A percentile compares a stretch with the other conserved stretches of the same genome.
These are phyloP conservation scores for Pomacea maculata DNA, from an alignment of 1,140 invertebrate species.

Conservation along the genomic window DNA sequence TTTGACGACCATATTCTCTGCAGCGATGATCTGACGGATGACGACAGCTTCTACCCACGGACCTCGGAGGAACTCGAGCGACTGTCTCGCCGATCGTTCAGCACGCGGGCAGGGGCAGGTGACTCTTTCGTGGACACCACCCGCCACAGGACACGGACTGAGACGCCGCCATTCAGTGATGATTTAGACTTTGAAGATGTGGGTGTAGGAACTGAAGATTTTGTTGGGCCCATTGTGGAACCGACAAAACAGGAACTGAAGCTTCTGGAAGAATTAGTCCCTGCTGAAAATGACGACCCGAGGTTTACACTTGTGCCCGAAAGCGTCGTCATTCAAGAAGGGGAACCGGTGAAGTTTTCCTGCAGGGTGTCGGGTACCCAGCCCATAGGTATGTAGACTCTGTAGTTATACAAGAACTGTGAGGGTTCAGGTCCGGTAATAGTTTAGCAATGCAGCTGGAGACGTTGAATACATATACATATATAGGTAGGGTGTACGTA, in stretches of 20 bases:
- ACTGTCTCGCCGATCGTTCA: constrained; percentile 32
- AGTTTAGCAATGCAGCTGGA: background rate
- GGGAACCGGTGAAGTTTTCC: constrained; percentile 54
- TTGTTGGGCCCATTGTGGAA: constrained; percentile 31
- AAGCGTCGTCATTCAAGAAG: constrained; percentile 51
- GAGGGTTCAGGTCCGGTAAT: background rate
- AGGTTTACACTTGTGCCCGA: constrained; percentile 55
- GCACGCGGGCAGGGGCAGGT: constrained; percentile 26
- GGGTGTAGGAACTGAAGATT: constrained; percentile 11
- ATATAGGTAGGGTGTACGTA: too few relatives aligned
- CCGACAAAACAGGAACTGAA: constrained; percentile 37
- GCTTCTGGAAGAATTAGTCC: constrained; percentile 44
- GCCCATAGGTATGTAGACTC: constrained; percentile 50
- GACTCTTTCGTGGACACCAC: constrained; percentile 10
- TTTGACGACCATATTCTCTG: constrained; percentile 29
- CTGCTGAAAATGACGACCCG: constrained; percentile 52
- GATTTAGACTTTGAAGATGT: constrained; percentile 15
- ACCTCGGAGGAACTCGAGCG: constrained; percentile 51
- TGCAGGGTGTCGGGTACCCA: constrained; percentile 54
- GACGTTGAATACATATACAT: too few relatives aligned
- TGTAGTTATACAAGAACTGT: background rate
- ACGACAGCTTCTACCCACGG: constrained; percentile 52
- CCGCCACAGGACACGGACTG: background rate
- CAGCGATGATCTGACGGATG: constrained; percentile 37
- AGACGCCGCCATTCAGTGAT: background rate